These are phyloP conservation scores for Caenorhabditis latens DNA, from an alignment of 1,140 invertebrate species.

Conservation along the genomic window DNA sequence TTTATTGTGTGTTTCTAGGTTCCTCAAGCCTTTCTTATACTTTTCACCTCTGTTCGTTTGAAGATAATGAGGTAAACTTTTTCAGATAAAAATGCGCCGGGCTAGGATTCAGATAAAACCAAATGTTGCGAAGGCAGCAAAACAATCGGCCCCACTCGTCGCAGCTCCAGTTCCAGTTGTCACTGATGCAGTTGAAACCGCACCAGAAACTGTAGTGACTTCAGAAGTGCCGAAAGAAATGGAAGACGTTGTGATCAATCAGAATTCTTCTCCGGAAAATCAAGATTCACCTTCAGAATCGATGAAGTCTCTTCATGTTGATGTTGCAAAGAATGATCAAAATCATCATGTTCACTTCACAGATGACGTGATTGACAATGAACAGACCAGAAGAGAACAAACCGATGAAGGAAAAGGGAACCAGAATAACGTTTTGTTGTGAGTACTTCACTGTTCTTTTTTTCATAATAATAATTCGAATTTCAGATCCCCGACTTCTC, in stretches of 20 bases:
- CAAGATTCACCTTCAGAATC: constrained; percentile 2
- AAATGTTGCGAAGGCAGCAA: constrained; percentile 16
- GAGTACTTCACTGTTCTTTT: background rate
- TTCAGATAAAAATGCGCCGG: background rate
- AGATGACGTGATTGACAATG: constrained; percentile 32
- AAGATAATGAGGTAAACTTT: no score
- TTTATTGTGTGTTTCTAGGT: background rate
- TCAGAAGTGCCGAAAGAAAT: no score
- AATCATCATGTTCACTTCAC: constrained; percentile 30
- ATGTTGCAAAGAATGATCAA: background rate
- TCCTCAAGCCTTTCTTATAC: no score
- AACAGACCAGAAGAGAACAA: background rate
- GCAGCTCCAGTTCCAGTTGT: background rate
- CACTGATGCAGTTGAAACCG: background rate
- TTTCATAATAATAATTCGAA: background rate
- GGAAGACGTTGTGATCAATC: constrained; percentile 15
- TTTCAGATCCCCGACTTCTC: constrained; percentile 11
- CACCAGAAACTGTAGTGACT: background rate
- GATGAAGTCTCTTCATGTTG: constrained; percentile 34
- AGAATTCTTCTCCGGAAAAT: background rate
- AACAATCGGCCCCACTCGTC: background rate
- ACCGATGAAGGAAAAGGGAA: background rate
- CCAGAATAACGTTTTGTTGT: background rate
- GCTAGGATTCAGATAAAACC: constrained; percentile 40
- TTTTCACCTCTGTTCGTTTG: no score